Evolutionary conservation across 2,888 invertebrate species (phyloP), one percentile per base, ranked within the genome.

Genomic region (Microctonus brassicae): DNA sequence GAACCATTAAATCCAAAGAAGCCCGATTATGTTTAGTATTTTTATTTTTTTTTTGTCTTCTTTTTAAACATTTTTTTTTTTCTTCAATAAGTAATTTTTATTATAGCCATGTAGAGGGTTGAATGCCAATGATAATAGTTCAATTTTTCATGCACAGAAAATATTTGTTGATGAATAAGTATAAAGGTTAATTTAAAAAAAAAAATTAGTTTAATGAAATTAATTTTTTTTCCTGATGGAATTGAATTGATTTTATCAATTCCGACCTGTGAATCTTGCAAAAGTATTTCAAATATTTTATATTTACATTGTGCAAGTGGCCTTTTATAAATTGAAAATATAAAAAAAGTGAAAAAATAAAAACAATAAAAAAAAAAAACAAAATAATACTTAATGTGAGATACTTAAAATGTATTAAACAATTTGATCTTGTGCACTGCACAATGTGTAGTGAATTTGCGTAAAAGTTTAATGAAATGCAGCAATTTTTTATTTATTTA

Each of bases 1-100:
- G 81, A 82, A 20, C 84, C 85, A 0, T 77, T 85, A 2, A 83
- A 84, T 73, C 83, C 84, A 5, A 84, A 82, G 73, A 68, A 67
- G 2, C 67, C 72, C 7, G 81, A 81, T 10, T 78, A 78, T 9
- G 82, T 82, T 55, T 85, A 78, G 57, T n/a, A 58, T 58, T 58
- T 29, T 29, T 29, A n/a, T 29, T 29, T 29, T 29, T 29, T 4
- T 29, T 34, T 34, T 29, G 1, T 17, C 13, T 34, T n/a, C 17
- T 9, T n/a, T 17, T 58, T 29, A 33, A 10, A 11, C 2, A n/a
- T 47, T 47, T n/a, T n/a, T n/a, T n/a, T n/a, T n/a, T n/a, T n/a
- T n/a, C n/a, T n/a, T n/a, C n/a, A n/a, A 29, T 17, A 47, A 7
- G 6, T 47, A 47, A 47, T 47, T 47, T 47, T 47, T 47, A 47